These are phyloP conservation scores for Aphaenogaster rudis DNA, from an alignment of 1,140 invertebrate species.

Conservation along the genomic window DNA sequence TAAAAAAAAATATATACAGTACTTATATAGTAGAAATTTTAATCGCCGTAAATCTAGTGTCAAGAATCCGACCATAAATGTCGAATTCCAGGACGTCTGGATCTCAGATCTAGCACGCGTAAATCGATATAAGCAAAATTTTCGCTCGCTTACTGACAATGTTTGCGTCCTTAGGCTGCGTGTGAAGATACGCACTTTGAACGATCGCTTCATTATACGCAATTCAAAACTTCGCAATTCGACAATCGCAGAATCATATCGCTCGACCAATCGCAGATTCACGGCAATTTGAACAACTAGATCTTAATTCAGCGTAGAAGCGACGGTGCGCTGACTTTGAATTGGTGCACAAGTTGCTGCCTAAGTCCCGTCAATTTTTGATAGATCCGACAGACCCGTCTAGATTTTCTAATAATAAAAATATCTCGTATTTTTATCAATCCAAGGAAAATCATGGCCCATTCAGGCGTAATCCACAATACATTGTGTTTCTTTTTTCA, in stretches of 20 bases:
- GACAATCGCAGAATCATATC: background rate
- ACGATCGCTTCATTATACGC: conserved; percentile 16
- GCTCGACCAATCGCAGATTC: conserved; percentile 19
- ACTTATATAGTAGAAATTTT: no score
- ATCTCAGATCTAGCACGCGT: conserved; percentile 16
- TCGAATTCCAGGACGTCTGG: background rate
- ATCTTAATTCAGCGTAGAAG: conserved; percentile 34
- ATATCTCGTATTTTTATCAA: conserved; percentile 17
- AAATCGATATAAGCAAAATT: conserved; percentile 6
- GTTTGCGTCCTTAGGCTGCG: conserved; percentile 35
- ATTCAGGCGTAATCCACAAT: background rate
- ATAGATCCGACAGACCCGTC: conserved; percentile 2
- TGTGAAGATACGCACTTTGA: conserved; percentile 21
- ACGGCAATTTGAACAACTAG: conserved; percentile 32
- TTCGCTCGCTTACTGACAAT: conserved; percentile 22
- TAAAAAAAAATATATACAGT: no score
- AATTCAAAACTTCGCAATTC: background rate
- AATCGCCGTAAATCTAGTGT: no score
- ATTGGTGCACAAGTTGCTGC: conserved; percentile 15
- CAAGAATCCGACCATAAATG: background rate
- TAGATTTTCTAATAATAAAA: conserved; percentile 36
- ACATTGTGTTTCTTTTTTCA: background rate
- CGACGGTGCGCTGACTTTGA: conserved; percentile 29
- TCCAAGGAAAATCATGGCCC: background rate
- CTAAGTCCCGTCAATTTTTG: conserved; percentile 1